phyloP scores from a whole-genome alignment of 1,140 invertebrate species.

The Neotoxoptera formosana region DNA sequence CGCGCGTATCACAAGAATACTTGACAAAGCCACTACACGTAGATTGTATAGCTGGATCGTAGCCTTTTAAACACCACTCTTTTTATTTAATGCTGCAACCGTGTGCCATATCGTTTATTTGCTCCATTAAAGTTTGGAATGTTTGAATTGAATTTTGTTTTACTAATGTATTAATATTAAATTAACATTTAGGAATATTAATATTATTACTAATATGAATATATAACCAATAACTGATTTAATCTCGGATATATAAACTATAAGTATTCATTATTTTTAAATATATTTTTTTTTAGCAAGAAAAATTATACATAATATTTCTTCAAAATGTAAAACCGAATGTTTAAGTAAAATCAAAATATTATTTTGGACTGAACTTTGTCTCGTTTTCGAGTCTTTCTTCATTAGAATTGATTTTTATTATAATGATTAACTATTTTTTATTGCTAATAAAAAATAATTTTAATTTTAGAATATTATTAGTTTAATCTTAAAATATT shows the following conservation, averaged over 20 bases:
- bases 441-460: not conserved
- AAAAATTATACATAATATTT: too few species aligned
- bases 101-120: not conserved
- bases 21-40: not conserved
- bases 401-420: not conserved
- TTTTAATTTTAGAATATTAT: conserved; percentile 3
- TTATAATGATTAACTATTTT: not conserved
- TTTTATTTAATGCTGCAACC: not conserved
- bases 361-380: not conserved
- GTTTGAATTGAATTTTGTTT: not conserved
- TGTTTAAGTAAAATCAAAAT: not conserved
- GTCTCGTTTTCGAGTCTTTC: not conserved
- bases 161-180: not conserved
- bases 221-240: not conserved
- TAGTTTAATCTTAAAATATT: not conserved
- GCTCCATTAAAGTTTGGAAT: not conserved
- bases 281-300: too few species aligned
- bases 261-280: too few species aligned
- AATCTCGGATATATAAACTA: too few species aligned
- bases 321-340: not conserved
- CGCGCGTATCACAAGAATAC: not conserved
- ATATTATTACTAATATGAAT: not conserved
- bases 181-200: not conserved
- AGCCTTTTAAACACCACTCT: not conserved
- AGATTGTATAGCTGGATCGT: not conserved